Percentiles rank a stretch among this genome's conserved stretches.
phyloP scores from a whole-genome alignment of 2,113 vertebrate species.

The Rostratula benghalensis region DNA sequence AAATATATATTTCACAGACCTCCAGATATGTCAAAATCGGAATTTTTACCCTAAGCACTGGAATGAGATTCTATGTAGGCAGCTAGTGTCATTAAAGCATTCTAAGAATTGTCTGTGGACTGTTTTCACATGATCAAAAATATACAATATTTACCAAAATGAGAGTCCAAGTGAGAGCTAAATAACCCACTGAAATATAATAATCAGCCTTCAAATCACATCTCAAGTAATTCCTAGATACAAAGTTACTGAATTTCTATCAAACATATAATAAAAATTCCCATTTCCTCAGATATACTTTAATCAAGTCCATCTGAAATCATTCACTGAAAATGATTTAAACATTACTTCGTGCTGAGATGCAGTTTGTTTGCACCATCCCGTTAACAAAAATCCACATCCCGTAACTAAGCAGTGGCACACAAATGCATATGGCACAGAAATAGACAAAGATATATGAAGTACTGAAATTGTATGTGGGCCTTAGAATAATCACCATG shows the following conservation, averaged over 20 bases:
- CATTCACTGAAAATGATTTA: not conserved
- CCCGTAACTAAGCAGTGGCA: not conserved
- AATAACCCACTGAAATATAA: not conserved
- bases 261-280: not conserved
- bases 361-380: not conserved
- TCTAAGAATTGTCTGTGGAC: not conserved
- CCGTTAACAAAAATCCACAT: not conserved
- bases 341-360: not conserved
- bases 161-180: not conserved
- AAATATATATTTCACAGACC: not conserved
- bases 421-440: not conserved
- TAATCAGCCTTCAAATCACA: not conserved
- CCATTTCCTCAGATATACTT: not conserved
- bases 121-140: conserved; percentile 3
- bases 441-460: not conserved
- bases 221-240: not conserved
- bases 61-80: not conserved
- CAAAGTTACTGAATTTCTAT: not conserved
- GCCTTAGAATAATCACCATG: not conserved
- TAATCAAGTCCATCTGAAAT: conserved; percentile 24
- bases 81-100: not conserved
- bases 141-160: not conserved
- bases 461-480: not conserved
- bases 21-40: not conserved
- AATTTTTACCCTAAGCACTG: not conserved